Conservation (phyloP, 2,888 invertebrate genomes). For the Drosophila incognita region DNA sequence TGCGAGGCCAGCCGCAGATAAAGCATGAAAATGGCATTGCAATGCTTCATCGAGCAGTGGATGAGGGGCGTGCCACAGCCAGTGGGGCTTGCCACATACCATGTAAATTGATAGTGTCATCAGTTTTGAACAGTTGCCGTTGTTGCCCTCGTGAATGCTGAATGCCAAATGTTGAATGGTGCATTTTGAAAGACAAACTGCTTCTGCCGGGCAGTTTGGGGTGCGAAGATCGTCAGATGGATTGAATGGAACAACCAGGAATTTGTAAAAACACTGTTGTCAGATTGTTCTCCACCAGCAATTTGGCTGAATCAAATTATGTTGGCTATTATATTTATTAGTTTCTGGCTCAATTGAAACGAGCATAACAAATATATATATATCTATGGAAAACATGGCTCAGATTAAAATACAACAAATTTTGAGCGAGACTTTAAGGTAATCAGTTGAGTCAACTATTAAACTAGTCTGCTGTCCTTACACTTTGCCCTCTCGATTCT, state of each 20-base stretch:
- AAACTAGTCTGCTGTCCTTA: constrained; percentile 2
- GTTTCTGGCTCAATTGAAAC: not conserved
- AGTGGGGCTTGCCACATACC: constrained; percentile 12
- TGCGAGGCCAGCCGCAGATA: constrained; percentile 65
- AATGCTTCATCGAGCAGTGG: constrained; percentile 51
- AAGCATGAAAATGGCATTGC: constrained; percentile 70
- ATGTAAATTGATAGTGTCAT: constrained; percentile 73
- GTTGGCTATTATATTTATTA: not conserved
- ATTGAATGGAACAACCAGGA: constrained; percentile 28
- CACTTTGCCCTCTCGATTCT: not conserved
- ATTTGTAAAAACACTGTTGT: constrained; percentile 27
- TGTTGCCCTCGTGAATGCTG: not conserved
- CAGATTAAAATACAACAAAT: not conserved
- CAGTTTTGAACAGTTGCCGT: constrained; percentile 70
- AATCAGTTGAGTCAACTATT: not conserved
- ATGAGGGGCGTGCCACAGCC: not conserved
- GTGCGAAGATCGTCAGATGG: constrained; percentile 1
- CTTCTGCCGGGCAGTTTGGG: not conserved
- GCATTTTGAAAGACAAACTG: constrained; percentile 19
- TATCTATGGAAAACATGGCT: not conserved
- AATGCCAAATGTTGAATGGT: constrained; percentile 14
- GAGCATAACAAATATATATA: too few species aligned
- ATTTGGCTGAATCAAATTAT: not conserved
- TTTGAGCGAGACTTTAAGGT: constrained; percentile 1
- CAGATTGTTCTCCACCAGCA: not conserved